Conservation (phyloP, 2,797 vertebrate genomes). For the Rhincodon typus region DNA sequence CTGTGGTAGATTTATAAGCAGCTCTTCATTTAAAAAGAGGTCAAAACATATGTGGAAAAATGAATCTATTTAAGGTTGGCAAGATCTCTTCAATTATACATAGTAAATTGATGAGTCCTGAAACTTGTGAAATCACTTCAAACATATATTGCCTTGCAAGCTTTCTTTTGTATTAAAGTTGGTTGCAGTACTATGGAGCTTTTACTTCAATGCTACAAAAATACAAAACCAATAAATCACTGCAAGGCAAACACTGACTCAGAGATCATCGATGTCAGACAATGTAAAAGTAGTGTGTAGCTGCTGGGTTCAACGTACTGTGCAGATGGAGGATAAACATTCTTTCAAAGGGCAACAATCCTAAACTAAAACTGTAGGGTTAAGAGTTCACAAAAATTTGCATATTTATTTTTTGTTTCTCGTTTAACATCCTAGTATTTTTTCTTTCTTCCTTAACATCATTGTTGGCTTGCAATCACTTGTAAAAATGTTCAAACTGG, state of each 20-base stretch:
- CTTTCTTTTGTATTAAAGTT: background rate
- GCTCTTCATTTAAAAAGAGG: background rate
- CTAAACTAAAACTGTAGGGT: background rate
- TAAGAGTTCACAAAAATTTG: background rate
- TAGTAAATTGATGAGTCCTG: background rate
- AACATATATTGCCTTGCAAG: background rate
- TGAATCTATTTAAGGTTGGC: background rate
- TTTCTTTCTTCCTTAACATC: background rate
- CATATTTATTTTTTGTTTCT: background rate
- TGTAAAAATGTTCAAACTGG: too few relatives aligned
- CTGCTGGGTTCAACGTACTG: background rate
- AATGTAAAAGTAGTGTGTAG: background rate
- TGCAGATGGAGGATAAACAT: background rate
- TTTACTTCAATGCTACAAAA: conserved; percentile 31
- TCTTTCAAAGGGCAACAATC: background rate
- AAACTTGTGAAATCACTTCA: background rate
- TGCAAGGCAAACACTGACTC: conserved; percentile 12
- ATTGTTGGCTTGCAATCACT: background rate
- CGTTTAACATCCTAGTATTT: background rate
- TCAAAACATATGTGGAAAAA: background rate
- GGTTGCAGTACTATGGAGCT: background rate
- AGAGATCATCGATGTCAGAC: background rate
- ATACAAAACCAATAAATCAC: conserved; percentile 1
- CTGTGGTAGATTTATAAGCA: background rate
- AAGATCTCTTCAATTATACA: background rate